phyloP scores from a whole-genome alignment of 64 coral and sea anemone genomes.

The Stichodactyla helianthus region DNA sequence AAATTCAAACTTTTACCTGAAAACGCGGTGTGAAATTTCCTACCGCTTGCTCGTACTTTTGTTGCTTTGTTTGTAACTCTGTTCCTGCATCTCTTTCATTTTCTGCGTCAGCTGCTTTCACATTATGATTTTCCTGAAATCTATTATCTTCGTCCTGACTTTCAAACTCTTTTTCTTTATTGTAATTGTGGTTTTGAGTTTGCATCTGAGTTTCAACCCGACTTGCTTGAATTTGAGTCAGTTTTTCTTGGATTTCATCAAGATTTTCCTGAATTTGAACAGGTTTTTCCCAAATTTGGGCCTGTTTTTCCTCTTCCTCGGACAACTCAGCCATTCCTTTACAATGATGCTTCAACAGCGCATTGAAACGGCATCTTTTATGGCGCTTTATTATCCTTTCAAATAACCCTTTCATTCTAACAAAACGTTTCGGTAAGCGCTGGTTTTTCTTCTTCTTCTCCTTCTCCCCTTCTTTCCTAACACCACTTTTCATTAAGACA shows the following conservation, averaged over 20 bases:
- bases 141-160: not conserved
- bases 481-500: not conserved
- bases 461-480: not conserved
- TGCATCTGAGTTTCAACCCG: not conserved
- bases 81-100: not conserved
- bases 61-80: not conserved
- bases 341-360: constrained; percentile 49
- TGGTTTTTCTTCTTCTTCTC: constrained; percentile 18
- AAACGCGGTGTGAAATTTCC: not conserved
- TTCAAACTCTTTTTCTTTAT: not conserved
- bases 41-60: not conserved
- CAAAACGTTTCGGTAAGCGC: constrained; percentile 45
- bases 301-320: not conserved
- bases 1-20: constrained; percentile 6
- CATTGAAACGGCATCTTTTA: constrained; percentile 41
- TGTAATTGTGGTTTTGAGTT: not conserved
- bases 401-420: constrained; percentile 24
- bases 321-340: not conserved
- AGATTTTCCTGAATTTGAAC: not conserved
- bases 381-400: constrained; percentile 38
- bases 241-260: not conserved
- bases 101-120: no score
- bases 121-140: not conserved
- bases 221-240: not conserved
- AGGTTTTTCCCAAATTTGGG: not conserved